Base-by-base conservation (phyloP, 2,888 invertebrate species). In the Spilosoma lubricipeda region DNA sequence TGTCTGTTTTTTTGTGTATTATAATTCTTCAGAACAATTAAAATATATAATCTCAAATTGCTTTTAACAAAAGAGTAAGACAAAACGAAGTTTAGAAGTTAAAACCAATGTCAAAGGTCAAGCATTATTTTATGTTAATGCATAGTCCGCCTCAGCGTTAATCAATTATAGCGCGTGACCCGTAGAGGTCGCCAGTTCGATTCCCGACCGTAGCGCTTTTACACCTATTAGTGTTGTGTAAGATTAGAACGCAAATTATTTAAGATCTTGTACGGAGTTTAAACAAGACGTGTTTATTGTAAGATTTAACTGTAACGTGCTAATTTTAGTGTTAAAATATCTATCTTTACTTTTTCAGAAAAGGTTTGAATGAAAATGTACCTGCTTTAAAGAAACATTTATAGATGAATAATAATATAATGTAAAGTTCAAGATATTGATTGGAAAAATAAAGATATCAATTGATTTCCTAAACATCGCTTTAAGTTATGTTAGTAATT, bases 121-220 rank as follows among this genome's bases (percentile, higher is more conserved):
- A 95, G 91, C 94, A 92, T 93, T 95, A 95, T 93, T 95, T 94
- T 94, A 95, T 95, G 95, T 94, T 95, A 95, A 95, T 95, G 95
- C 87, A 92, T 89, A 90, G 93, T 88, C 88, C 88, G 91, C 85
- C 84, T 87, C 92, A 91, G 92, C 88, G 94, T 94, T 94, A 95
- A 95, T 95, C 95, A 95, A 95, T 95, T 95, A 95, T 92, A 90
- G 89, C 89, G 86, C 90, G 88, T 94, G 95, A 95, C 94, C 95
- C 90, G 87, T 85, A 82, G 89, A 85, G 94, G 94, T 93, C 91
- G 88, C 82, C 82, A 82, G 90, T 92, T 92, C 89, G 90, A 90
- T 89, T 90, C 90, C 89, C 88, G 88, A 83, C 80, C 83, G 86
- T 84, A 86, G 87, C 83, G 87, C 88, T 90, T 89, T 91, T 90